Percentiles rank a stretch among this genome's conserved stretches.
Conservation (phyloP, 1,140 invertebrate genomes). For the Rhyacophila brunnea region DNA sequence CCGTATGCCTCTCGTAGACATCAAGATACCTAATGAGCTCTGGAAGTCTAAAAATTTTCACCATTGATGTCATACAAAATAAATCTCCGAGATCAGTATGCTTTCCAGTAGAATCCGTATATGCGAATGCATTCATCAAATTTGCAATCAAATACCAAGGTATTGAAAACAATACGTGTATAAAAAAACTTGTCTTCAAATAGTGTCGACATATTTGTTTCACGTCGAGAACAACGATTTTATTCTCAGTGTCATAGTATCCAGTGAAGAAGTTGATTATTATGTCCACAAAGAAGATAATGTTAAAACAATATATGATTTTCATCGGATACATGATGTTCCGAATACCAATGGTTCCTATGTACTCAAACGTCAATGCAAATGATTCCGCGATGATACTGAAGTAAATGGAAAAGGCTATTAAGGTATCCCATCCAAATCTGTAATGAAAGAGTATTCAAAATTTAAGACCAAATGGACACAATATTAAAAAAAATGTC, state of each 20-base stretch:
- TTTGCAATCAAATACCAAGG: slow-evolving; percentile 2
- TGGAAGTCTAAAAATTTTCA: background rate
- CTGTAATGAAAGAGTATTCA: slow-evolving; percentile 1
- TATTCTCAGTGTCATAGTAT: slow-evolving; percentile 4
- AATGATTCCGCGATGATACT: background rate
- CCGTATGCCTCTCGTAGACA: background rate
- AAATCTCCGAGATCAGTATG: background rate
- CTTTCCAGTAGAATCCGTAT: background rate
- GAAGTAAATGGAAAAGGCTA: background rate
- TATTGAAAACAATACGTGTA: background rate
- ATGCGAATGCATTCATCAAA: background rate
- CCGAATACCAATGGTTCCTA: background rate
- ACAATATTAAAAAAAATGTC: too few species aligned
- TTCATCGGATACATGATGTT: background rate
- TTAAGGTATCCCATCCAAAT: background rate
- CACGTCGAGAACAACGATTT: background rate
- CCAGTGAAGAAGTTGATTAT: background rate
- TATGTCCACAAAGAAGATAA: background rate
- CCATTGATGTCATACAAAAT: background rate
- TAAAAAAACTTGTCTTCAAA: slow-evolving; percentile 1
- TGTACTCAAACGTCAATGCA: slow-evolving; percentile 3
- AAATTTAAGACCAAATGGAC: too few species aligned
- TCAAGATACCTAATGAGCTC: background rate
- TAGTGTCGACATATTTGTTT: background rate
- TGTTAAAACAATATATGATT: background rate